Base-by-base conservation (phyloP, 2,797 vertebrate species). In the Intellagama lesueurii region DNA sequence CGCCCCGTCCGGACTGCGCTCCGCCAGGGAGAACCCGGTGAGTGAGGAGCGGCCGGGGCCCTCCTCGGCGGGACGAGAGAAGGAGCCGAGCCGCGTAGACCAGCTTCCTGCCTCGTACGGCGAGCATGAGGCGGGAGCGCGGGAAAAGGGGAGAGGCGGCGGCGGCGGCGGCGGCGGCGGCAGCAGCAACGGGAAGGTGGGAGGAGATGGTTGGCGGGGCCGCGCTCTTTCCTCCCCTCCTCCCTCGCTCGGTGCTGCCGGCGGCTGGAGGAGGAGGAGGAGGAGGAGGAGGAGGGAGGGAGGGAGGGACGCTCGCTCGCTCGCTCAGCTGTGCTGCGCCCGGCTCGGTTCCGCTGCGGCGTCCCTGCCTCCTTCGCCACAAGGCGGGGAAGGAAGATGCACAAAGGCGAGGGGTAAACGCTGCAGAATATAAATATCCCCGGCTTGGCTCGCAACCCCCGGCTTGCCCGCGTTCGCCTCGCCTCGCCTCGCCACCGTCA, bases 301-400 rank as follows among this genome's bases (percentile, higher is more conserved):
- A 56, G 52, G n/a, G 32, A 49, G 47, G 47, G 3, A 7, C 32
- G 32, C 52, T 14, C 52, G 12, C 52, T 14, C 52, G 52, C 35
- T 3, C 9, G 22, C 75, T 88, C 44, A 28, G 82, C 76, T 83
- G 76, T 44, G 87, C 81, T 89, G 90, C 89, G 93, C 87, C 68
- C 60, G 79, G 89, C 90, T 88, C 87, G 90, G 89, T 90, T 88
- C 68, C 85, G 91, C 47, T 90, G 90, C 78, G 86, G 88, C 82
- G 92, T 69, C 93, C 76, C 66, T 93, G 92, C 89, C 93, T 92
- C 91, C 91, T 83, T 90, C 81, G 83, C 87, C 80, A 87, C 82
- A n/a, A 84, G 76, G 47, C 81, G 93, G 75, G 91, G 90, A 91
- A 14, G 92, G 64, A 94, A 93, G 89, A 95, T 95, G 96, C 95